Percentiles rank a stretch among this genome's conserved stretches.
Evolutionary conservation across 2,888 invertebrate genomes (phyloP).

Genomic region (Drosophila buzzatii): DNA sequence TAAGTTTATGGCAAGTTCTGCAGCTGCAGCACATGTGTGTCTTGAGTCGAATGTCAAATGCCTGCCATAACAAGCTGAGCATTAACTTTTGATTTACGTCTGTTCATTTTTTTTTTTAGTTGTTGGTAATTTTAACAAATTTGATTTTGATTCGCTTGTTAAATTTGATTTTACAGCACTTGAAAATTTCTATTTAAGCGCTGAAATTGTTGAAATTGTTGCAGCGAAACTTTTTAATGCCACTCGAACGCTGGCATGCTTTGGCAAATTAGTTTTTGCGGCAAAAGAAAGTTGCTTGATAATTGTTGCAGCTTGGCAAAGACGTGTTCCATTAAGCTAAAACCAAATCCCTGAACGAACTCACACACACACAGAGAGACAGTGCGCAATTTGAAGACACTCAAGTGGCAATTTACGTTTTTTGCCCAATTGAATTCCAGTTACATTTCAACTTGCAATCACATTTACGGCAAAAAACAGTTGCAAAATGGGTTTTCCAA

Average conservation of each 20-base stretch:
- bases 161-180: slow-evolving; percentile 15
- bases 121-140: slow-evolving; percentile 11
- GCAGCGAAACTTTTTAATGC: slow-evolving; percentile 37
- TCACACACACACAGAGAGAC: not conserved
- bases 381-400: slow-evolving; percentile 17
- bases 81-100: slow-evolving; percentile 1
- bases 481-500: slow-evolving; percentile 17
- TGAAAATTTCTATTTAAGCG: slow-evolving; percentile 16
- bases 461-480: slow-evolving; percentile 14
- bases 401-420: slow-evolving; percentile 45
- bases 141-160: slow-evolving; percentile 19
- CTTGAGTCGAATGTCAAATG: not conserved
- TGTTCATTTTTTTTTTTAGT: slow-evolving; percentile 1
- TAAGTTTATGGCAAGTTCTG: slow-evolving; percentile 47
- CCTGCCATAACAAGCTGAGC: slow-evolving; percentile 7
- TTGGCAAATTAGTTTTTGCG: slow-evolving; percentile 38
- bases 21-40: not conserved
- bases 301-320: slow-evolving; percentile 41
- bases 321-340: slow-evolving; percentile 3
- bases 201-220: slow-evolving; percentile 8
- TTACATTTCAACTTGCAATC: slow-evolving; percentile 23
- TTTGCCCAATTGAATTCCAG: slow-evolving; percentile 45
- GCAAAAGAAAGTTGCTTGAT: slow-evolving; percentile 27
- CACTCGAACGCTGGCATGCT: slow-evolving; percentile 18
- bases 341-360: slow-evolving; percentile 11